phyloP scores from a whole-genome alignment of 2,888 invertebrate species.

The Agapetus fuscipes region DNA sequence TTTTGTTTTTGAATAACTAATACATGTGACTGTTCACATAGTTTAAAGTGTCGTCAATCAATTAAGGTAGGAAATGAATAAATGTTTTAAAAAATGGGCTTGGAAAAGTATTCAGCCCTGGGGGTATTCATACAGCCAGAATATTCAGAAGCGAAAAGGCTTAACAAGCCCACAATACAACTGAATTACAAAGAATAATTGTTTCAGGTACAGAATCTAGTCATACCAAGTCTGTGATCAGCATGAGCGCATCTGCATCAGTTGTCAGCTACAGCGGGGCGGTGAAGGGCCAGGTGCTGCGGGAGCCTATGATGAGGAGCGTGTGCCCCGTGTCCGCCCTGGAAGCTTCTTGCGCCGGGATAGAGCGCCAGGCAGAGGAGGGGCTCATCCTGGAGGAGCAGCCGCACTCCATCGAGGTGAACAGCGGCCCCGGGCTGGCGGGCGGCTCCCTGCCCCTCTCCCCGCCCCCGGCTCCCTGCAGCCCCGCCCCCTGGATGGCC shows the following conservation, averaged over 20 bases:
- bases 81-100: no score
- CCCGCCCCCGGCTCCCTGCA: not conserved
- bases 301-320: conserved; percentile 23
- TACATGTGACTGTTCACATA: no score
- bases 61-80: no score
- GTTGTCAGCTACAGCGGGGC: conserved; percentile 3
- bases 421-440: conserved; percentile 3
- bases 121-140: no score
- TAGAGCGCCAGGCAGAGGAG: conserved; percentile 1
- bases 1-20: no score
- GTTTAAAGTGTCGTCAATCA: no score
- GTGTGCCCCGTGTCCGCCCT: conserved; percentile 33
- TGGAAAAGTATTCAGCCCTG: no score
- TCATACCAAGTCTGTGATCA: conserved; percentile 13
- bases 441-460: conserved; percentile 4
- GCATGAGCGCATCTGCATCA: conserved; percentile 10
- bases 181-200: no score
- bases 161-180: no score
- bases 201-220: conserved; percentile 20
- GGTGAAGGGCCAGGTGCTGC: no score
- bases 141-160: no score
- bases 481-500: not conserved
- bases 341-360: not conserved
- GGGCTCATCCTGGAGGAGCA: conserved; percentile 31
- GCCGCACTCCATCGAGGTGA: conserved; percentile 36